Evolutionary conservation across 2,797 vertebrate species (phyloP).

Genomic region (Microtus californicus): DNA sequence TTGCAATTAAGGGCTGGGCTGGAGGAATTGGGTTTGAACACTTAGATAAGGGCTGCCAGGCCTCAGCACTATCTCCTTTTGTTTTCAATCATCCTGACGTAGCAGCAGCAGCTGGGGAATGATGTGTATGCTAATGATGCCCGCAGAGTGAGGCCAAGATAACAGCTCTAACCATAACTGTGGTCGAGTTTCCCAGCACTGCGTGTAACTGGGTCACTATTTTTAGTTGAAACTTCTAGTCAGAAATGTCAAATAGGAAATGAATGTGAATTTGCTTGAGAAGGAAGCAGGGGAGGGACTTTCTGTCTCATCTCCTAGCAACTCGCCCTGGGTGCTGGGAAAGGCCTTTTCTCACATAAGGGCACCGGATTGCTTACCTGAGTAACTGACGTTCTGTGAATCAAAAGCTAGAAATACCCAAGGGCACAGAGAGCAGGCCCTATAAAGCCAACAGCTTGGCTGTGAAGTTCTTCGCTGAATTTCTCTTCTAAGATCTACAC

Average conservation of each 20-base stretch:
- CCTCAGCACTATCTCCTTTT: slow-evolving; percentile 57
- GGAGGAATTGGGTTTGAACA: neutral
- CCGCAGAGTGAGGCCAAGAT: slow-evolving; percentile 31
- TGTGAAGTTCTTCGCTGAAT: neutral
- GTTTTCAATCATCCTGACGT: slow-evolving; percentile 77
- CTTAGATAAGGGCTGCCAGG: slow-evolving; percentile 49
- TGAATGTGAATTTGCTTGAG: slow-evolving; percentile 31
- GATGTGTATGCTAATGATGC: slow-evolving; percentile 56
- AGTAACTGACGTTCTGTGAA: neutral
- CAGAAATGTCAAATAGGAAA: slow-evolving; percentile 64
- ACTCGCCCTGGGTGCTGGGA: neutral
- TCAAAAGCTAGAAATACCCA: neutral
- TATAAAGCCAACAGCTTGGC: neutral
- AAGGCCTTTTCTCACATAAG: neutral
- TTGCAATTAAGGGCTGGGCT: slow-evolving; percentile 47
- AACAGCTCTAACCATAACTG: slow-evolving; percentile 8
- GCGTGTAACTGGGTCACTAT: slow-evolving; percentile 72
- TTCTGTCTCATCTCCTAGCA: neutral
- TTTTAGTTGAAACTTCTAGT: slow-evolving; percentile 73
- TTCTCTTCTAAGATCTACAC: neutral
- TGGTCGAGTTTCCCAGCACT: slow-evolving; percentile 46
- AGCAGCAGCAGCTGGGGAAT: slow-evolving; percentile 58
- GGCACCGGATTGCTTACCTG: neutral
- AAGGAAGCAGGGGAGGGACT: neutral
- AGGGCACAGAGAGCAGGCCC: neutral